Percentiles rank a stretch among this genome's conserved stretches.
Conservation (phyloP, 2,888 invertebrate species). For the Eledone cirrhosa region DNA sequence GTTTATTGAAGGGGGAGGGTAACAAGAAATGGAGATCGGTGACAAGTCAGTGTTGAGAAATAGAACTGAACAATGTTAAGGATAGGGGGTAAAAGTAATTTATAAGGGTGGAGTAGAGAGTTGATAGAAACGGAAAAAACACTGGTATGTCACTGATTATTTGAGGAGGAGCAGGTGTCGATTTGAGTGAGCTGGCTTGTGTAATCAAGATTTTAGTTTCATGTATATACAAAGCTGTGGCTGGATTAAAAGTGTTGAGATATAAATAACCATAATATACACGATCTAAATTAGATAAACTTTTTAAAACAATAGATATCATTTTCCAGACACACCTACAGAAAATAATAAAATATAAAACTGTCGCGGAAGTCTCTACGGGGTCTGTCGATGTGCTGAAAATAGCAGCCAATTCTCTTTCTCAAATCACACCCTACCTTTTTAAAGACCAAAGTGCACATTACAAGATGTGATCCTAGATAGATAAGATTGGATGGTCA, state of each 20-base stretch:
- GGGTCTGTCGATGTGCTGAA: no score
- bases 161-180: not conserved
- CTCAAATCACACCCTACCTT: no score
- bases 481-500: no score
- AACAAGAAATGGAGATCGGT: not conserved
- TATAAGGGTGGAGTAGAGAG: not conserved
- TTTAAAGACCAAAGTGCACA: no score
- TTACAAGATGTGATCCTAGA: no score
- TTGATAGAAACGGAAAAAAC: not conserved
- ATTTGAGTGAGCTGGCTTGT: no score
- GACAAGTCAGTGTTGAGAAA: not conserved
- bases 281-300: not conserved
- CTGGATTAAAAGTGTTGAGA: no score
- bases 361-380: no score
- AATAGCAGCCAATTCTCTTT: no score
- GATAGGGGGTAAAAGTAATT: not conserved
- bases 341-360: not conserved
- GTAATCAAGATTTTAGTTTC: no score
- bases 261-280: no score
- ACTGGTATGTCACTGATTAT: not conserved
- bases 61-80: not conserved
- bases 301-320: not conserved
- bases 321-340: not conserved
- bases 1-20: not conserved
- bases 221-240: no score